Evolutionary conservation across 2,797 vertebrate genomes (phyloP), one percentile per base, ranked within the genome.

Genomic region (Emydoidea blandingii): DNA sequence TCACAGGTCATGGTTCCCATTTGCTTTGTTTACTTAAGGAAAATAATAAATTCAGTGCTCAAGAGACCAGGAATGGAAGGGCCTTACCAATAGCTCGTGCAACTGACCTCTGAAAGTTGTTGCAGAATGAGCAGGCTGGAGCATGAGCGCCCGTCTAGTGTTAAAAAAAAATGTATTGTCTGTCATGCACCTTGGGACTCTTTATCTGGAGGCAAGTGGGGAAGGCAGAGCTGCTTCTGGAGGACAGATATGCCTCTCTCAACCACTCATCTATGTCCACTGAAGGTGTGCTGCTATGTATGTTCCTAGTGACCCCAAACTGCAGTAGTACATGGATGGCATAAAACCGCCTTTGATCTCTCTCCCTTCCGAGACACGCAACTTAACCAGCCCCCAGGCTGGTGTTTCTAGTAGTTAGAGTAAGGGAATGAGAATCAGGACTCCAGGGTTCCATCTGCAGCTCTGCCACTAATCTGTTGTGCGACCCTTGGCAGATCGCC

Each of bases 21-120:
- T 90, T 59, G 50, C 25, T 89, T 54, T 65, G 79, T 84, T 95
- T 93, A 86, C 37, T 83, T 88, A 56, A 92, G 79, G 9, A 94
- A 95, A 96, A 95, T 8, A 91, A 91, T 34, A 0, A 88, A 92
- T 91, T 91, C 23, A 53, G 21, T 29, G 81, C 86, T 84, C 44
- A n/a, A 72, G 79, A 83, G 79, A 41, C 59, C 57, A 86, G 92
- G 57, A 44, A 86, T 25, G 53, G 47, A 86, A 87, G 78, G 29
- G 50, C 19, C 54, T 23, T 6, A 34, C 27, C 59, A 86, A 85
- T 4, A 86, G 83, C 72, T 72, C 41, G 34, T 52, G 79, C 79
- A 80, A 25, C 21, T 80, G 49, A 54, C 21, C 50, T 53, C 50
- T 49, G 50, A 54, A 34, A 25, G 19, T 34, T 6, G 19, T 54